Evolutionary conservation across 2,113 vertebrate genomes (phyloP).

Genomic region (Sinocyclocheilus anophthalmus): DNA sequence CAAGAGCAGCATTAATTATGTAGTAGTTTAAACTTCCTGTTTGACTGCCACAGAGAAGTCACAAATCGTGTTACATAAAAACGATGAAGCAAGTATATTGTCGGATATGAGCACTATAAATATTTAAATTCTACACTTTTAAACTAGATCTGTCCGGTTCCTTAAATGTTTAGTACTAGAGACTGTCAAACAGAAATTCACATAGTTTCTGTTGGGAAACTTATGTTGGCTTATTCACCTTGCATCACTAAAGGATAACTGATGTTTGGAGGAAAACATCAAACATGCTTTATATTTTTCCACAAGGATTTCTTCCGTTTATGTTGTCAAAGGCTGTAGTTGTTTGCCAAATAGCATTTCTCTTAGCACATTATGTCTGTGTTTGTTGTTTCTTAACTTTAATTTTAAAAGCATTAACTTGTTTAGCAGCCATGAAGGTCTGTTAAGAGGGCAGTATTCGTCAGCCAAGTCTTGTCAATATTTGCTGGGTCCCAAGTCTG

Average conservation of each 20-base stretch:
- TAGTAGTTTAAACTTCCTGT: conserved; percentile 25
- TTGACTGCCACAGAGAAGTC: conserved; percentile 17
- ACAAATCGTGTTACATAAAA: conserved; percentile 25
- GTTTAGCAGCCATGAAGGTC: background rate
- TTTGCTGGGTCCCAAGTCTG: conserved; percentile 37
- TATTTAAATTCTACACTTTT: conserved; percentile 5
- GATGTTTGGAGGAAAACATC: background rate
- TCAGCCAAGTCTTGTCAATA: conserved; percentile 23
- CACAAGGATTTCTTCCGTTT: background rate
- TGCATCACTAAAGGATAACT: background rate
- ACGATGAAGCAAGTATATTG: background rate
- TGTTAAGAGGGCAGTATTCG: background rate
- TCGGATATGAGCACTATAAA: conserved; percentile 15
- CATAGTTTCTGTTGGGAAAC: background rate
- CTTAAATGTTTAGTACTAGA: background rate
- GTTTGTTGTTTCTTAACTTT: background rate
- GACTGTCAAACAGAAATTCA: background rate
- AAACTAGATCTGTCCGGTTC: background rate
- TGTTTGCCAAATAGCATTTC: background rate
- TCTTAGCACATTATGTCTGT: background rate
- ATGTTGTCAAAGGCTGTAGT: background rate
- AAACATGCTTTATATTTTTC: too few species aligned
- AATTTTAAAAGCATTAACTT: background rate
- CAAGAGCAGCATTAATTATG: conserved; percentile 33
- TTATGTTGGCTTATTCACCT: background rate